Percentiles rank a stretch among this genome's conserved stretches.
Evolutionary conservation across 2,797 vertebrate genomes (phyloP).

Genomic region (Notolepis coatsorum): DNA sequence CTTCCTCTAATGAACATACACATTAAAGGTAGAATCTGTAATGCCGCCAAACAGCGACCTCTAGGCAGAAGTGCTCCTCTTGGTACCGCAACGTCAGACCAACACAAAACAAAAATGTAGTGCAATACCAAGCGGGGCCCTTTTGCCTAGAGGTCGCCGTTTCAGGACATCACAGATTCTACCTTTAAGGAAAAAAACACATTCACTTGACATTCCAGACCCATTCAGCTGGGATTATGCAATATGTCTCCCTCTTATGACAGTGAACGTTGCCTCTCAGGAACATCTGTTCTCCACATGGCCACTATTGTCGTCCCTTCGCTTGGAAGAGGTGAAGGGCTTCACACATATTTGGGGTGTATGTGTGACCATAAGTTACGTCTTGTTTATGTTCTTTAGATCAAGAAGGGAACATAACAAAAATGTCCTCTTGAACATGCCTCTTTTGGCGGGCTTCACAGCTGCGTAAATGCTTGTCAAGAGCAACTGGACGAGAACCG

Average conservation of each 20-base stretch:
- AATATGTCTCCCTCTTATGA: slow-evolving; percentile 44
- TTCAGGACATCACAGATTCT: too few species aligned
- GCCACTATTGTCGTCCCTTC: slow-evolving; percentile 53
- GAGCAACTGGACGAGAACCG: slow-evolving; percentile 28
- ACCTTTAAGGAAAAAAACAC: too few species aligned
- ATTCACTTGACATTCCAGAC: slow-evolving; percentile 20
- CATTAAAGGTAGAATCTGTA: too few species aligned
- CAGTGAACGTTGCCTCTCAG: slow-evolving; percentile 24
- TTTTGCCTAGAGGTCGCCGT: too few species aligned
- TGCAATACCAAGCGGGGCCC: too few species aligned
- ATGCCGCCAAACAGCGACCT: too few species aligned
- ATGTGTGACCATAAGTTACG: slow-evolving; percentile 33
- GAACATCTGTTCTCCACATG: slow-evolving; percentile 76
- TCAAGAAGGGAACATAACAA: slow-evolving; percentile 71
- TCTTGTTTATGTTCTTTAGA: slow-evolving; percentile 78
- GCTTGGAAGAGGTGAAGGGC: slow-evolving; percentile 53
- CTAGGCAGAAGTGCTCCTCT: too few species aligned
- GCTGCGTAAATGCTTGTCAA: slow-evolving; percentile 54
- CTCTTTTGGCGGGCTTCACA: slow-evolving; percentile 19
- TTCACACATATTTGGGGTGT: slow-evolving; percentile 38
- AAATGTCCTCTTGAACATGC: slow-evolving; percentile 18
- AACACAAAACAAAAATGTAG: too few species aligned
- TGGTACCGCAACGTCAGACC: too few species aligned
- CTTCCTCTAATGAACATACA: too few species aligned
- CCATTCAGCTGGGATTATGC: slow-evolving; percentile 47